Evolutionary conservation across 2,797 vertebrate genomes (phyloP).

Genomic region (Caiman crocodilus): DNA sequence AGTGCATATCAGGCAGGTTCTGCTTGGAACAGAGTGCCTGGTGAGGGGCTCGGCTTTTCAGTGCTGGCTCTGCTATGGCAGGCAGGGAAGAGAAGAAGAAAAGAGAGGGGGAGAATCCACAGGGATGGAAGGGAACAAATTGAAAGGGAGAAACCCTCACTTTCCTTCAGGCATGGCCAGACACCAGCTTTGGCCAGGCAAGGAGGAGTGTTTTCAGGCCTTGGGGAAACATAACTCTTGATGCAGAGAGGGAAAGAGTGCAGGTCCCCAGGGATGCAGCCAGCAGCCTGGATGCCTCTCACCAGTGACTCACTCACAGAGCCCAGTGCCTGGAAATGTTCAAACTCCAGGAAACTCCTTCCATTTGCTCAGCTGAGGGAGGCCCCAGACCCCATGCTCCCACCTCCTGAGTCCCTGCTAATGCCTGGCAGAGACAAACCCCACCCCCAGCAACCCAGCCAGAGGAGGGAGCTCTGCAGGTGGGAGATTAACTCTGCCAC

Average conservation of each 20-base stretch:
- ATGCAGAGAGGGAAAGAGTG: background rate
- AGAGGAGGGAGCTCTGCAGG: background rate
- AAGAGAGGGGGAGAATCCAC: background rate
- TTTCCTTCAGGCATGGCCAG: rapidly evolving
- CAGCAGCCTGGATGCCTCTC: background rate
- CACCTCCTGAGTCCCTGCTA: background rate
- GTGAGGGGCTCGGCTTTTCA: background rate
- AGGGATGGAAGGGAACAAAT: background rate
- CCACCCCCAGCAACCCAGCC: background rate
- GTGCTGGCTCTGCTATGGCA: background rate
- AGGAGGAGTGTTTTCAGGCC: background rate
- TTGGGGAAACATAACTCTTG: background rate
- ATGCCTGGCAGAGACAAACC: constrained; percentile 23
- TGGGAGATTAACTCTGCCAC: constrained; percentile 54
- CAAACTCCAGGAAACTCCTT: constrained; percentile 61
- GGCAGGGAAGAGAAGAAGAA: no score
- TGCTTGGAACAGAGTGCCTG: background rate
- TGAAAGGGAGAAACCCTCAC: background rate
- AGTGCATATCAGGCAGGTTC: background rate
- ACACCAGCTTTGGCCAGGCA: background rate
- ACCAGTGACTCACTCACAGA: constrained; percentile 48
- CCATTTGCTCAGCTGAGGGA: constrained; percentile 44
- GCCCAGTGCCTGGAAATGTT: no score
- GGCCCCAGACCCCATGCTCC: constrained; percentile 42
- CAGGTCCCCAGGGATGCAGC: background rate